Evolutionary conservation across 2,797 vertebrate genomes (phyloP).

Genomic region (Gallinago solitaria): DNA sequence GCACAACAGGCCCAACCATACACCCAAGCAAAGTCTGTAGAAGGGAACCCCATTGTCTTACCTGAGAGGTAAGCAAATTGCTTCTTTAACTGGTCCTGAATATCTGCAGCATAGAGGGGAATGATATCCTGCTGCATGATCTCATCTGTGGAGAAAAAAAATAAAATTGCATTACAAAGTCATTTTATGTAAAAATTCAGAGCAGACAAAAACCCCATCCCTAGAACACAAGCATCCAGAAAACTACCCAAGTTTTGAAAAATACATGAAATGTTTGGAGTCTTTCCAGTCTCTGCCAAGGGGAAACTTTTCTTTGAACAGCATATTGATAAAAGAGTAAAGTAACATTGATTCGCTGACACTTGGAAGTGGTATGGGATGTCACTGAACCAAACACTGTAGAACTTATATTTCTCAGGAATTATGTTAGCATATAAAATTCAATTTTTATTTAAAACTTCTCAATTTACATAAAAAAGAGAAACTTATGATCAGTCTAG

Average conservation of each 20-base stretch:
- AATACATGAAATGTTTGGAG: background rate
- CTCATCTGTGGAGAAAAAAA: slow-evolving; percentile 84
- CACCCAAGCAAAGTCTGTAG: accelerated
- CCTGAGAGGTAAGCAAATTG: slow-evolving; percentile 95
- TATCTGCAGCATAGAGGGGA: slow-evolving; percentile 89
- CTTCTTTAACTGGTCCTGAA: slow-evolving; percentile 91
- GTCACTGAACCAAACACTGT: background rate
- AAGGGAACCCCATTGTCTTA: slow-evolving; percentile 56
- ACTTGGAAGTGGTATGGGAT: background rate
- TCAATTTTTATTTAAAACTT: background rate
- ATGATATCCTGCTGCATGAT: slow-evolving; percentile 95
- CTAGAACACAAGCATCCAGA: background rate
- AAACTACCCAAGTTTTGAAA: background rate
- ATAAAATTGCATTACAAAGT: background rate
- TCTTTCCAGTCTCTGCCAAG: background rate
- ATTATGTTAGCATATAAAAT: background rate
- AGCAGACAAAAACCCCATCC: background rate
- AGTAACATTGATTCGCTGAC: background rate
- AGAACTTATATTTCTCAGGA: background rate
- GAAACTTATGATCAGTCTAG: background rate
- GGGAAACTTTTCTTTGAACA: background rate
- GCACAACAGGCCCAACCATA: background rate
- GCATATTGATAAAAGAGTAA: background rate
- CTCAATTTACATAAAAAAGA: background rate
- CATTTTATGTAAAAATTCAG: background rate